Evolutionary conservation across 2,888 invertebrate genomes (phyloP).

Genomic region (Rhingia rostrata): DNA sequence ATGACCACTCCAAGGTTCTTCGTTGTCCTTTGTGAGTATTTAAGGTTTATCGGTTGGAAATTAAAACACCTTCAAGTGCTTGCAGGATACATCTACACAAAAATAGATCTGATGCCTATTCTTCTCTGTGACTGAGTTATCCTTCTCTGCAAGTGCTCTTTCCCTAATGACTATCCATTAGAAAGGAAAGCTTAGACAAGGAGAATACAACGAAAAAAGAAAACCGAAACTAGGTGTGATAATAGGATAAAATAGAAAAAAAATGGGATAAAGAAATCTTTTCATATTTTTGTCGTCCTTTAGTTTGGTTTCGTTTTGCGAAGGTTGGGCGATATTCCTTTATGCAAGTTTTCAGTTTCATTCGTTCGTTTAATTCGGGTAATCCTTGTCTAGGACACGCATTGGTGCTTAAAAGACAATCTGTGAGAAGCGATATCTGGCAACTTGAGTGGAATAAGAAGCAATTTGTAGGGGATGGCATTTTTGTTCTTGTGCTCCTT

Average conservation of each 20-base stretch:
- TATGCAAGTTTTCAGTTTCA: constrained; percentile 34
- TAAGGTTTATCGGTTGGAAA: constrained; percentile 46
- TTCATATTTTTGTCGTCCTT: background rate
- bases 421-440: constrained; percentile 14
- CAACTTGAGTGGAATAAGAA: constrained; percentile 49
- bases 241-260: constrained; percentile 5
- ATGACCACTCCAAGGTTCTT: constrained; percentile 58
- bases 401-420: constrained; percentile 32
- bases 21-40: constrained; percentile 15
- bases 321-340: constrained; percentile 14
- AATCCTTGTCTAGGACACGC: constrained; percentile 45
- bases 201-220: background rate
- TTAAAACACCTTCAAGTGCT: constrained; percentile 42
- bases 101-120: background rate
- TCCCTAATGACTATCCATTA: constrained; percentile 53
- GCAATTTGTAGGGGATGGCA: constrained; percentile 42
- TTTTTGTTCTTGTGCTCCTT: background rate
- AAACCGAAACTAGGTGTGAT: constrained; percentile 37
- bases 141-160: constrained; percentile 27
- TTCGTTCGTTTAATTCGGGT: constrained; percentile 37
- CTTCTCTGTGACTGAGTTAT: constrained; percentile 30
- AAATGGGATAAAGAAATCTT: background rate
- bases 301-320: background rate
- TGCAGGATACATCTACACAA: background rate
- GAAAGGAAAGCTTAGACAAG: background rate